Percentiles rank a stretch among this genome's conserved stretches.
Conservation (phyloP, 2,113 vertebrate genomes). For the Glaucidium brasilianum region DNA sequence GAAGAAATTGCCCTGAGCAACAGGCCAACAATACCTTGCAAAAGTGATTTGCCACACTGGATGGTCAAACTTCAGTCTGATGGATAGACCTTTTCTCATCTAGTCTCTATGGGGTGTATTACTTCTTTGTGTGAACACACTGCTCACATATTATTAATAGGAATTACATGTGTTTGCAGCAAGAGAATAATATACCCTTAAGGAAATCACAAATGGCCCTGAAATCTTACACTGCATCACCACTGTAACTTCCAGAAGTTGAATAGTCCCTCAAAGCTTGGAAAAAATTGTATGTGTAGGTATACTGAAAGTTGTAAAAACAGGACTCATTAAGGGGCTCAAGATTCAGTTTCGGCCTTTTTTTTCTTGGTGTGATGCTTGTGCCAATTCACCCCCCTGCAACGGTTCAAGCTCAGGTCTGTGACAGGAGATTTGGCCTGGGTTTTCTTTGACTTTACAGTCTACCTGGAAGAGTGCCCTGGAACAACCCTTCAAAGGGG, state of each 20-base stretch:
- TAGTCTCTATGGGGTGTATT: neutral
- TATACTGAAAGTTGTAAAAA: neutral
- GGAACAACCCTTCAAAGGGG: neutral
- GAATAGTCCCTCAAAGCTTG: neutral
- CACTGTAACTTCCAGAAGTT: neutral
- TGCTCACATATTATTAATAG: neutral
- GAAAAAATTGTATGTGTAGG: neutral
- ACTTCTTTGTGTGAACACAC: neutral
- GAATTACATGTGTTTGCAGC: neutral
- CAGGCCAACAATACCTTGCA: neutral
- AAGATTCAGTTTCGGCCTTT: no score
- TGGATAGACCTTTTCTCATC: neutral
- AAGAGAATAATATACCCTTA: neutral
- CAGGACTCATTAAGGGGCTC: neutral
- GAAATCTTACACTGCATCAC: neutral
- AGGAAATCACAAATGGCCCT: neutral
- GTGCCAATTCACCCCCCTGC: neutral
- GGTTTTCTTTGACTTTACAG: neutral
- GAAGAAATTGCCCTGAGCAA: slow-evolving; percentile 11
- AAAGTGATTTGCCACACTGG: neutral
- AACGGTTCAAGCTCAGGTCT: neutral
- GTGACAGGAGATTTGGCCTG: neutral
- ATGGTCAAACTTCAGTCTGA: neutral
- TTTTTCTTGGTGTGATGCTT: neutral
- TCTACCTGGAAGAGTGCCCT: neutral